Conservation (phyloP, 2,888 invertebrate genomes). For the Tetheella fluctuosa region DNA sequence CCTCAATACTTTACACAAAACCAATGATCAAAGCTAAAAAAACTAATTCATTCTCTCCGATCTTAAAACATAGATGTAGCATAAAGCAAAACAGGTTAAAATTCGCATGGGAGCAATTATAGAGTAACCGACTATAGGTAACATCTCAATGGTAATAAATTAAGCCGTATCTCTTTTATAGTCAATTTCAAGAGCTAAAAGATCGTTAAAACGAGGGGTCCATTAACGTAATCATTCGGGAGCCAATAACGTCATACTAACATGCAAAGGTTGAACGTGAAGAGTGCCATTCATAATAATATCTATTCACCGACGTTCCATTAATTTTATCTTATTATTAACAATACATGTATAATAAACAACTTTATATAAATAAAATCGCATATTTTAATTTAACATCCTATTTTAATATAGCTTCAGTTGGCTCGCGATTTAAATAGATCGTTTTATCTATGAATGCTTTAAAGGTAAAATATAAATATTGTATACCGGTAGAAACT, state of each 20-base stretch:
- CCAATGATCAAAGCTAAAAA: background rate
- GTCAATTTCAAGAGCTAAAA: constrained; percentile 72
- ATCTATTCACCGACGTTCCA: constrained; percentile 35
- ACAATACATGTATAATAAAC: constrained; percentile 45
- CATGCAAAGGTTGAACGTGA: constrained; percentile 61
- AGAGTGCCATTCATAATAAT: constrained; percentile 36
- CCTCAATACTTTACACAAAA: background rate
- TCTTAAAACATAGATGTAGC: background rate
- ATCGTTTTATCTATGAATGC: too few relatives aligned
- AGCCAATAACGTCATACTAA: constrained; percentile 72
- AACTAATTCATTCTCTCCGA: background rate
- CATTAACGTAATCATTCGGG: constrained; percentile 78
- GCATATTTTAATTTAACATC: constrained; percentile 42
- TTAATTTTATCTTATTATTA: constrained; percentile 50
- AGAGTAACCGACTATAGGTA: constrained; percentile 48
- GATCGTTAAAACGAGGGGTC: constrained; percentile 73
- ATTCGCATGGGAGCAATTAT: constrained; percentile 59
- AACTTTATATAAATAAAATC: constrained; percentile 7
- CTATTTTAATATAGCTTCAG: background rate
- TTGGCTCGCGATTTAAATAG: background rate
- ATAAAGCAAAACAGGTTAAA: constrained; percentile 25
- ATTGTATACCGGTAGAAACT: too few relatives aligned
- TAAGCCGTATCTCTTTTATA: constrained; percentile 76
- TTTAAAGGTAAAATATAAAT: too few relatives aligned
- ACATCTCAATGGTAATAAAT: constrained; percentile 71